Conservation (phyloP, 2,113 vertebrate species). For the Diadophis punctatus region DNA sequence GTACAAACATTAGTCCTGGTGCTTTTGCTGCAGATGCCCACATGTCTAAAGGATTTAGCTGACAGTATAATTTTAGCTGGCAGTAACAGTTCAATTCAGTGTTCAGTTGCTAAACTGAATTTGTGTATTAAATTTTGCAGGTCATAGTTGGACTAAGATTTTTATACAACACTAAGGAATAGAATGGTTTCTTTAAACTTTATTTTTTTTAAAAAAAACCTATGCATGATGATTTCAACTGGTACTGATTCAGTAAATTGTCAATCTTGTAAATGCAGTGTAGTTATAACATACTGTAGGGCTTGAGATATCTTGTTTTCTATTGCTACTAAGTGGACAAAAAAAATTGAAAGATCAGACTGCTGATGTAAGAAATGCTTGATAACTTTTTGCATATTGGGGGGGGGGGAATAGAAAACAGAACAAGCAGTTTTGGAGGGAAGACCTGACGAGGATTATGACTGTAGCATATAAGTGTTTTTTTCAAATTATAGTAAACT, state of each 20-base stretch:
- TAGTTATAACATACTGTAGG: slow-evolving; percentile 10
- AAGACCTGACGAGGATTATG: not conserved
- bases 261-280: slow-evolving; percentile 11
- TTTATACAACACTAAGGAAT: slow-evolving; percentile 35
- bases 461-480: not conserved
- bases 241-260: not conserved
- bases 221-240: slow-evolving; percentile 24
- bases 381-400: not conserved
- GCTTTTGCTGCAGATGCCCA: slow-evolving; percentile 15
- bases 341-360: not conserved
- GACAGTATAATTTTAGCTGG: slow-evolving; percentile 24
- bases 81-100: not conserved
- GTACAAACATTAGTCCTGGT: slow-evolving; percentile 20
- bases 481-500: not conserved
- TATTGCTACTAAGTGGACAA: not conserved
- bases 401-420: not conserved
- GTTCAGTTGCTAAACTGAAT: not conserved
- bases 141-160: slow-evolving; percentile 8
- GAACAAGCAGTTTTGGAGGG: not conserved
- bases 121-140: slow-evolving; percentile 17
- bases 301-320: slow-evolving; percentile 10
- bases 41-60: slow-evolving; percentile 23
- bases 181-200: not conserved
- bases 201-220: slow-evolving; percentile 2
- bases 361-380: not conserved